Evolutionary conservation across 2,888 invertebrate species (phyloP).

Genomic region (Carpatolechia fugitivella): DNA sequence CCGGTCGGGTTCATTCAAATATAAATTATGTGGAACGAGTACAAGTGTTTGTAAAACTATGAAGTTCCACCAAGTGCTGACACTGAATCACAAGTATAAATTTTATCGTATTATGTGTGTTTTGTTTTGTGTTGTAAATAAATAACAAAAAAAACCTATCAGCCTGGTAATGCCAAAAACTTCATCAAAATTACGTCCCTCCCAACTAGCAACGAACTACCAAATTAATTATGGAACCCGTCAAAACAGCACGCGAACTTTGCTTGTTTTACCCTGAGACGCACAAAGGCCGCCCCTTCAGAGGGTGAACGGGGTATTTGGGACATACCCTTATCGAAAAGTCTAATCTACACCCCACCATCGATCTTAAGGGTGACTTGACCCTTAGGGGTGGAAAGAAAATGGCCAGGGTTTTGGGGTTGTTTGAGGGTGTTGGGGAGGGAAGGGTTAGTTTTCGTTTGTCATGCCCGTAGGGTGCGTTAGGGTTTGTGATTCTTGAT

Average conservation of each 20-base stretch:
- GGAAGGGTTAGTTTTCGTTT: conserved; percentile 66
- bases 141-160: no score
- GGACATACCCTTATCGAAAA: conserved; percentile 71
- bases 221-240: conserved; percentile 78
- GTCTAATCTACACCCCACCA: conserved; percentile 72
- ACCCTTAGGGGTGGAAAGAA: conserved; percentile 70
- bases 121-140: no score
- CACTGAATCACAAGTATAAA: no score
- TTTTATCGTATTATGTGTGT: no score
- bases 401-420: conserved; percentile 48
- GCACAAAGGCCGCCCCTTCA: conserved; percentile 65
- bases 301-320: conserved; percentile 31
- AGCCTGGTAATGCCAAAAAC: background rate
- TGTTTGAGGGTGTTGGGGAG: conserved; percentile 46
- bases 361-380: conserved; percentile 79
- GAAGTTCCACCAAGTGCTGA: no score
- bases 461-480: conserved; percentile 41
- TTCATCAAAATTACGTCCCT: conserved; percentile 54
- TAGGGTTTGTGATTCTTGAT: conserved; percentile 11
- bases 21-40: no score
- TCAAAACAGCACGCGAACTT: conserved; percentile 73
- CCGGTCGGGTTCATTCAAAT: no score
- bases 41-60: no score
- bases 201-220: conserved; percentile 76
- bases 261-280: conserved; percentile 61